Evolutionary conservation across 2,888 invertebrate genomes (phyloP), one percentile per base, ranked within the genome.

Genomic region (Clivina fossor): DNA sequence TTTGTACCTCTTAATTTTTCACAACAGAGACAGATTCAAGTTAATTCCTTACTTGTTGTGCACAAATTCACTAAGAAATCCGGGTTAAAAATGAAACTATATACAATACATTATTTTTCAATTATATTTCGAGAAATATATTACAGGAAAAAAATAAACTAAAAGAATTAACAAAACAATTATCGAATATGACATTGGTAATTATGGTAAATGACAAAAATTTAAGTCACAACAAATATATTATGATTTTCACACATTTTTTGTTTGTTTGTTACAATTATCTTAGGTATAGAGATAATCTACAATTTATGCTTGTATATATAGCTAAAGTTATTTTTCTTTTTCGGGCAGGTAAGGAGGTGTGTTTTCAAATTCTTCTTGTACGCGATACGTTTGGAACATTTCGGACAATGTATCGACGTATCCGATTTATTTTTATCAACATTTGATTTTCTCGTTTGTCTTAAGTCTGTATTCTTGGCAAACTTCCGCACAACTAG

Each of bases 311-410:
- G n/a, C n/a, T n/a, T n/a, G n/a, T n/a, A n/a, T n/a, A n/a, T n/a
- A n/a, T n/a, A n/a, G n/a, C 11, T 38, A 20, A 51, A 51, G 24
- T 41, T 43, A 44, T 53, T 53, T 35, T 24, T 35, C n/a, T 40
- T 41, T 35, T 44, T 53, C 26, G 43, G 43, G 19, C 53, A 53
- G 5, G 35, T 53, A 26, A 53, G 26, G n/a, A 53, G 28, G 37
- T 53, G 53, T 15, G 53, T 44, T 53, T 53, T 53, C 19, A 53
- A 44, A 44, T 53, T 53, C 44, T 35, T 44, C 44, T 53, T 53
- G 30, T 53, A 28, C 33, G 44, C 53, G 24, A 53, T 53, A 24
- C 32, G 35, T 44, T 53, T 53, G 13, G 24, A 43, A 53, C 53
- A 53, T 53, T 32, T 44, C 15, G 53, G 53, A 37, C 53, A 53